Evolutionary conservation across 2,797 vertebrate genomes (phyloP).

Genomic region (Allobates femoralis): DNA sequence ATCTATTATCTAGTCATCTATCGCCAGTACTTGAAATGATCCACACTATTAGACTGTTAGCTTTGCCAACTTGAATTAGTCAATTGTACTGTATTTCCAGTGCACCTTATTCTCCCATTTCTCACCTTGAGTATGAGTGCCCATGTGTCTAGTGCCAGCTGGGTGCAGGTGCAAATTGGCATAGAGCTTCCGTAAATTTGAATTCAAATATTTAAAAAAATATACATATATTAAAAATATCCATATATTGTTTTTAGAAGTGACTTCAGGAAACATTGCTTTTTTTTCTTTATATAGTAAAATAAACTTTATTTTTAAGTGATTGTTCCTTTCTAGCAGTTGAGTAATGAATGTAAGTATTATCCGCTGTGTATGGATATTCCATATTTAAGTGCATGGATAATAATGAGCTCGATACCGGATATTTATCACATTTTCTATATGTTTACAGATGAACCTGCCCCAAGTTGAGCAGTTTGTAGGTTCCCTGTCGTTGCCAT

Average conservation of each 20-base stretch:
- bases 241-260: neutral
- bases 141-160: conserved; percentile 11
- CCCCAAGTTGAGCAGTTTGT: neutral
- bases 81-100: neutral
- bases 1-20: too few relatives aligned
- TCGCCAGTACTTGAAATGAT: too few relatives aligned
- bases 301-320: neutral
- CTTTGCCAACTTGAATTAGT: neutral
- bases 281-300: neutral
- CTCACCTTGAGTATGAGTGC: conserved; percentile 15
- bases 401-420: neutral
- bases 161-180: conserved; percentile 27
- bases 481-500: conserved; percentile 38
- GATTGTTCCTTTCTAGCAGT: neutral
- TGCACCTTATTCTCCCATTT: conserved; percentile 1
- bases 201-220: neutral
- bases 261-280: neutral
- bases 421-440: neutral
- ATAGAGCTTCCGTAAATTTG: neutral
- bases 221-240: neutral
- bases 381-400: neutral
- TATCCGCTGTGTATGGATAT: neutral
- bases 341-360: neutral
- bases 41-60: neutral
- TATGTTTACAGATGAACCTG: conserved; percentile 13